Evolutionary conservation across 2,888 invertebrate genomes (phyloP), one percentile per base, ranked within the genome.

Genomic region (Agonopterix arenella): DNA sequence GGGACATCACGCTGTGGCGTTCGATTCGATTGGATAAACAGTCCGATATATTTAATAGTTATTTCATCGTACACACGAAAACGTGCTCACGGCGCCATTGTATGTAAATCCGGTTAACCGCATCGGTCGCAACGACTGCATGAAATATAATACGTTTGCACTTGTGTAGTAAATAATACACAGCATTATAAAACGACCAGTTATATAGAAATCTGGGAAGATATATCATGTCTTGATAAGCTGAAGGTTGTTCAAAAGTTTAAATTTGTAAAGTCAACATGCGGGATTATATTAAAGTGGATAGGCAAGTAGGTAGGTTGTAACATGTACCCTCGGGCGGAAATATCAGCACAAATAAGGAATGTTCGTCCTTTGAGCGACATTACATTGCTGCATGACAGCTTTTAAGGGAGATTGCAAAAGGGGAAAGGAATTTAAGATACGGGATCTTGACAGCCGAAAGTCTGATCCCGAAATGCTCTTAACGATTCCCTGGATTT

Each of bases 51-150:
- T 59, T 60, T 64, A 66, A 68, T 68, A 73, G 75, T 78, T 76
- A 79, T 77, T 76, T 78, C 74, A 79, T 74, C 68, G 76, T 72
- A 70, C 71, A 72, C 69, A 77, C 72, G 70, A 73, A 75, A 75
- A 70, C 72, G 71, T 68, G 72, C 66, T 62, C 64, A 64, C 66
- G 61, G 60, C 60, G 60, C 70, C 70, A 79, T 83, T 81, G 80
- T 84, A 74, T 84, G 80, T 76, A 78, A 83, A 81, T 82, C 70
- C 62, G 60, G 28, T 28, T 28, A 28, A 28, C 28, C 28, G 28
- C 28, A 28, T 28, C 28, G 28, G 28, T 28, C 28, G 61, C 40
- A 40, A 59, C 62, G 62, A 69, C 72, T 76, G 70, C 73, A 66
- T 73, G 28, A 28, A 28, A 28, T 28, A 28, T 28, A 28, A 28